Evolutionary conservation across 2,113 vertebrate genomes (phyloP), one percentile per base, ranked within the genome.

Genomic region (Pterocles burchelli): DNA sequence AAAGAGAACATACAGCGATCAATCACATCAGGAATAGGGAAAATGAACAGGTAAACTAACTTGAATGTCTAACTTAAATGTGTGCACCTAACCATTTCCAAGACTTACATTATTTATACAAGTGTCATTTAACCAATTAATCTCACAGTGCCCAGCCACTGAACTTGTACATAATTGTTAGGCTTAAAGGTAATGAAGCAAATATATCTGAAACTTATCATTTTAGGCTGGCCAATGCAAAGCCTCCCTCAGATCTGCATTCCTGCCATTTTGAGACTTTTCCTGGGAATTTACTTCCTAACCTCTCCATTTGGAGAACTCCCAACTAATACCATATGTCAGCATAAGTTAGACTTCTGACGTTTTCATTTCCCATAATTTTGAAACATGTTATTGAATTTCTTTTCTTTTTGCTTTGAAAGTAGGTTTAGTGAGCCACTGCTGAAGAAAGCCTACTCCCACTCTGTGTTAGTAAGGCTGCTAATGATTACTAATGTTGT

Each of bases 1-100:
- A 94, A 65, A 94, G 34, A 96, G 75, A 95, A 94, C 38, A 92
- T 28, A 85, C 68, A 89, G n/a, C 6, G 33, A 92, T 61, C 70
- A 93, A 59, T 82, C 71, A 61, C 70, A 58, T 25, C 41, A 84
- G 38, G 52, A 41, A 61, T 86, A 46, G 67, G 2, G 17, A 76
- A 72, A 93, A 86, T 46, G 38, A 85, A 55, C 0, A 55, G 36
- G 31, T 6, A 90, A 77, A 51, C 6, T 89, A 20, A 25, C 41
- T 62, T 49, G 9, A 13, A 17, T 17, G 20, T 33, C 36, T 55
- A 36, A 70, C 41, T 70, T 29, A 49, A 80, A 17, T 19, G 28
- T 10, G n/a, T 21, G 26, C 65, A 63, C 10, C 10, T 7, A 55
- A 33, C 6, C 34, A 36, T 51, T 54, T 74, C 78, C 49, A 46